These are phyloP conservation scores for Nebria ingens DNA, from an alignment of 1,140 invertebrate species.

Conservation along the genomic window DNA sequence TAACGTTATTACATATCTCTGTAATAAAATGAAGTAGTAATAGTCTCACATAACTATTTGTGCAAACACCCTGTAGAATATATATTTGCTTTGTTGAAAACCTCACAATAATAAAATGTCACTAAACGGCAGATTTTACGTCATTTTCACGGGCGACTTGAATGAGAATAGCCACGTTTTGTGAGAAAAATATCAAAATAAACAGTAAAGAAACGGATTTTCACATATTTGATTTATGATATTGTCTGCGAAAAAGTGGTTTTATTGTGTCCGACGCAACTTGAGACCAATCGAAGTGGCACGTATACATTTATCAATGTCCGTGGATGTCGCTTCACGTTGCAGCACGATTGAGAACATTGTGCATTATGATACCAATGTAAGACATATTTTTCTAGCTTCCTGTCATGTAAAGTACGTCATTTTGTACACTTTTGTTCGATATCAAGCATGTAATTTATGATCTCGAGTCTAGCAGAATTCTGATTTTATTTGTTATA, in stretches of 20 bases:
- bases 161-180: background rate
- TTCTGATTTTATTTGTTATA: too few relatives aligned
- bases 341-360: background rate
- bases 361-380: background rate
- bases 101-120: slow-evolving; percentile 2
- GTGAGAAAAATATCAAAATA: background rate
- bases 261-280: background rate
- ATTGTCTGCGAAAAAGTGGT: background rate
- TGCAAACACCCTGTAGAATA: too few relatives aligned
- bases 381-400: background rate
- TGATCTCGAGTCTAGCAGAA: too few relatives aligned
- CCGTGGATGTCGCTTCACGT: background rate
- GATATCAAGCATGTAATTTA: too few relatives aligned
- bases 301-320: background rate
- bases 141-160: slow-evolving; percentile 5
- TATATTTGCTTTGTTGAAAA: too few relatives aligned
- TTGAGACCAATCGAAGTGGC: background rate
- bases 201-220: background rate
- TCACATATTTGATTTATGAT: background rate
- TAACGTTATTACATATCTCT: too few relatives aligned
- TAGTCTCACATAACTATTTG: too few relatives aligned
- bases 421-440: too few relatives aligned
- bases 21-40: too few relatives aligned
- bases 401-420: background rate
- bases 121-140: slow-evolving; percentile 6